Evolutionary conservation across 1,140 invertebrate species (phyloP).

Genomic region (Lepidostoma basale): DNA sequence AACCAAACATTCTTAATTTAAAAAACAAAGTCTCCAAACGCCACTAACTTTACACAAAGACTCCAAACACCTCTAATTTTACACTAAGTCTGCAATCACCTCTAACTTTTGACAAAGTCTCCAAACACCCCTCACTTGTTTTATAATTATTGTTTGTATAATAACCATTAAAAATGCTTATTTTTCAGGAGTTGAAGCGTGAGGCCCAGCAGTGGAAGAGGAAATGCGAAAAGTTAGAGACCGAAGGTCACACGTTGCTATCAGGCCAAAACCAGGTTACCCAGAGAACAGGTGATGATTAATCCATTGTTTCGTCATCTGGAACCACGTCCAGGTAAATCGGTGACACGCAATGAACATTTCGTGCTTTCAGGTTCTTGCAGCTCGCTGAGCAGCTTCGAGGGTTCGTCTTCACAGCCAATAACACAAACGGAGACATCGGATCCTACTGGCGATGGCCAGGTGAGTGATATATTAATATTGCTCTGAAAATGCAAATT

Average conservation of each 20-base stretch:
- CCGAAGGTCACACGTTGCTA: constrained; percentile 3
- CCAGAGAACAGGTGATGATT: constrained; percentile 26
- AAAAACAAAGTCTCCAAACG: no score
- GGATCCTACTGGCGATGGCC: constrained; percentile 50
- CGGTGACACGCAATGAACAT: not conserved
- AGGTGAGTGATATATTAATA: constrained; percentile 46
- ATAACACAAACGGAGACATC: constrained; percentile 44
- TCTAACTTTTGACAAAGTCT: no score
- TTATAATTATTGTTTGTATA: no score
- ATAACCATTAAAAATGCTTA: not conserved
- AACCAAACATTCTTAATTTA: no score
- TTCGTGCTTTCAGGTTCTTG: constrained; percentile 50
- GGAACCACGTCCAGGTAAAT: not conserved
- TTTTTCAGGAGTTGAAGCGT: constrained; percentile 54
- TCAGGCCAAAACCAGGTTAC: constrained; percentile 5
- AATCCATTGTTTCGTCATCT: not conserved
- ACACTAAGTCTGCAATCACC: no score
- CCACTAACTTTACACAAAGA: no score
- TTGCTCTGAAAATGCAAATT: no score
- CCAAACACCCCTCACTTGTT: no score
- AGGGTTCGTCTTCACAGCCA: constrained; percentile 42
- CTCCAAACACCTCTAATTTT: no score
- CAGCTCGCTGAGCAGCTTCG: constrained; percentile 55
- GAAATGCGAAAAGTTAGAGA: constrained; percentile 34
- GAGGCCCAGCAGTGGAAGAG: constrained; percentile 50